Evolutionary conservation across 2,888 invertebrate species (phyloP), one percentile per base, ranked within the genome.

Genomic region (Julus scanicus): DNA sequence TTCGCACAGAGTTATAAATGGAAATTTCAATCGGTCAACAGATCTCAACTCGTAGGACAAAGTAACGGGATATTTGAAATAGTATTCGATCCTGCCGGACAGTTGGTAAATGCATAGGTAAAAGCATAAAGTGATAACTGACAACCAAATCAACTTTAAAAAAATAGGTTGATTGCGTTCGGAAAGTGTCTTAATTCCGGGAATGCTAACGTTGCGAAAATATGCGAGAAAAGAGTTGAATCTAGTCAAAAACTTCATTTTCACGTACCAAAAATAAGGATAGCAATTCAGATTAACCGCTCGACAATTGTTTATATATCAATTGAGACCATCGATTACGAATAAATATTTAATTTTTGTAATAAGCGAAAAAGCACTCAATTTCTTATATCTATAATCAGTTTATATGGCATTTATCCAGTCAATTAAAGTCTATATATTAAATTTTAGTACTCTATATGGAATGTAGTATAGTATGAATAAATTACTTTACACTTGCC

Each of bases 61-160:
- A 49, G 53, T 53, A 17, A 86, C 86, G 11, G 86, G 86, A 86
- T 86, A 86, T 2, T 8, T 49, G 49, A 49, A 86, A 49, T 44
- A 86, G 20, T 86, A 86, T 6, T 37, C 37, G 15, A 86, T 48
- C 20, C 86, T 44, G 15, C 48, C 48, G 15, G 53, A n/a, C 37
- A 86, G 15, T 15, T 49, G 86, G 17, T 49, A 17, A n/a, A 86
- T 20, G 49, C 86, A 86, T n/a, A 86, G 29, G 15, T 40, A 44
- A n/a, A 48, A 44, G 20, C 44, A 86, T 49, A 48, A 3, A n/a
- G 20, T 6, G 29, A 86, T 53, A 8, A 86, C 37, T 3, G 29
- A 2, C 86, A 86, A 15, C 86, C 86, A 86, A 49, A 86, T 48
- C 37, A 86, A 49, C 48, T 86, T 86, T 15, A 86, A 17, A 40